These are phyloP conservation scores for Plestiodon gilberti DNA, from an alignment of 2,113 vertebrate genomes.

Conservation along the genomic window DNA sequence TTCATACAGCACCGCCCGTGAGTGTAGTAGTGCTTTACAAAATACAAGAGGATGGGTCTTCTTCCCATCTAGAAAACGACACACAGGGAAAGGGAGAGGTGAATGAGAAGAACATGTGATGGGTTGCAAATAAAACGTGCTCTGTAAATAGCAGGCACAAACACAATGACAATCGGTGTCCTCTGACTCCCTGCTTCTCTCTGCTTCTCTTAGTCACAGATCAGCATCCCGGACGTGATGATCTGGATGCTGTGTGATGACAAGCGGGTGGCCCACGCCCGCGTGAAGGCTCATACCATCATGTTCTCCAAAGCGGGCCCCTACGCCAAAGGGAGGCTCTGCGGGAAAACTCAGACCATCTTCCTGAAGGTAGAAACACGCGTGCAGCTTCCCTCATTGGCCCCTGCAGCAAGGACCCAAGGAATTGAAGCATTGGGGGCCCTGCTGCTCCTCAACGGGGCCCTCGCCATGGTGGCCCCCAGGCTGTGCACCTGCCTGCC, in stretches of 20 bases:
- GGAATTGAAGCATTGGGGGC: not conserved
- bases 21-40: not conserved
- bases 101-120: no score
- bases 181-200: not conserved
- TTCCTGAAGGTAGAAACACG: conserved; percentile 65
- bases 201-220: conserved; percentile 64
- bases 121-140: not conserved
- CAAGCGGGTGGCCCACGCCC: conserved; percentile 61
- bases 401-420: not conserved
- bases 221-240: conserved; percentile 65
- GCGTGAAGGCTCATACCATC: conserved; percentile 47
- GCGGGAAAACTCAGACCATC: conserved; percentile 73
- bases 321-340: conserved; percentile 58
- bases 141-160: not conserved
- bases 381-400: not conserved
- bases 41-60: no score
- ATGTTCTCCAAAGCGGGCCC: conserved; percentile 54
- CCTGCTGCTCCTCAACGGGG: not conserved
- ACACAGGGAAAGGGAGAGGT: no score
- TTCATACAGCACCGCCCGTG: no score
- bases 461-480: no score
- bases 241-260: conserved; percentile 71
- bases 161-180: no score
- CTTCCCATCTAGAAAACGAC: no score
- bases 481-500: no score